Evolutionary conservation across 2,888 invertebrate species (phyloP), one percentile per base, ranked within the genome.

Genomic region (Habrosyne pyritoides): DNA sequence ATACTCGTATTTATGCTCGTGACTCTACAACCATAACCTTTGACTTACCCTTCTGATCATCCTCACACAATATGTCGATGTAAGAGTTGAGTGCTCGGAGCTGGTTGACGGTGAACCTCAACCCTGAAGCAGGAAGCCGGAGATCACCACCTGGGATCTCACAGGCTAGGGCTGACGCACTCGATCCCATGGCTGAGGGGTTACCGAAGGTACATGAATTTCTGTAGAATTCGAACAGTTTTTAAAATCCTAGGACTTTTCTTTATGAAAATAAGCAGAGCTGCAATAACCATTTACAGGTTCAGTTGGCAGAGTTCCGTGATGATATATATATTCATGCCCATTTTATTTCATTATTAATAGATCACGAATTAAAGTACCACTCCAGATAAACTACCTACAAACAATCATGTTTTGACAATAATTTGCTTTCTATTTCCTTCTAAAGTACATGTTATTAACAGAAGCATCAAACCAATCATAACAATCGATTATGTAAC

Each of bases 101-200:
- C 72, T 93, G 93, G 61, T 83, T 79, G 21, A 71, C 52, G 0
- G 83, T 73, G 74, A 92, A 93, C 56, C 81, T 81, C 1, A 93
- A 68, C 7, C 89, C 91, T 21, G 89, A 81, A 2, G 81, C 69
- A 0, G 88, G 89, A 8, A 93, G 81, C 7, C 87, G 83, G 6
- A 93, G 75, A 10, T 92, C 92, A 0, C 83, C 83, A 0, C 92
- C 93, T 0, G 91, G 91, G 0, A 73, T 73, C 60, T 91, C 90
- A n/a, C 65, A 68, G 1, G 73, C 77, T 53, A 75, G 56, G 0
- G 83, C 81, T n/a, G 91, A 91, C 3, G 86, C 79, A 1, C 80
- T 86, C 0, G 91, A 86, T 10, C 92, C 92, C 92, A 92, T 92
- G 1, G 30, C 78, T 77, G 57, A 48, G 4, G 24, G 26, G 7